Evolutionary conservation across 2,797 vertebrate species (phyloP), one percentile per base, ranked within the genome.

Genomic region (Molossus molossus): DNA sequence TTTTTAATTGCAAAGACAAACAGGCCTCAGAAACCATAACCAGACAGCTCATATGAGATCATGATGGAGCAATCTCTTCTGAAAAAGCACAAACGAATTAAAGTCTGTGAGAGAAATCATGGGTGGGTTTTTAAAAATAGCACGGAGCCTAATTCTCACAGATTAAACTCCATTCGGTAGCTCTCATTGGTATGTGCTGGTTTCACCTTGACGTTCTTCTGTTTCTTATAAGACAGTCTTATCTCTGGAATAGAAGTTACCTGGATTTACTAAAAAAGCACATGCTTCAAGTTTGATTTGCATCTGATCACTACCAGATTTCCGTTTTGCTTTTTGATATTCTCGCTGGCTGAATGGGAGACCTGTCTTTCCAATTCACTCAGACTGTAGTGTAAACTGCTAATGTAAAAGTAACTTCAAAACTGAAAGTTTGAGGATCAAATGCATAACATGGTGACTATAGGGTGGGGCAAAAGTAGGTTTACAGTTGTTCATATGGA

Each of bases 201-300:
- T 58, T 65, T 21, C 20, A 10, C 9, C 23, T 21, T 65, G 85
- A 58, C 58, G 3, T 7, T 48, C 45, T 70, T 67, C 48, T 4
- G 50, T 92, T 87, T 27, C 50, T 17, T 17, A 20, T 15, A 23
- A 87, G 10, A 48, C 18, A 45, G 9, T 86, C 85, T 73, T 45
- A 82, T 85, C 91, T 87, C 48, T 90, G 60, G 73, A n/a, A 81
- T 70, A 23, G 76, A 91, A 81, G 9, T 83, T 76, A 58, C 75
- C 40, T 65, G 72, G 23, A 65, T 79, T 91, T 76, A 94, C 65
- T 4, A 33, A 80, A 69, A 87, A 87, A 62, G 40, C 48, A 29
- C 10, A 5, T 18, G n/a, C 50, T 94, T 92, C 55, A 12, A 67
- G 37, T 67, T 18, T 50, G 64, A 86, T 73, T 76, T 84, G 50